Conservation (phyloP, 2,888 invertebrate species). For the Aporophyla lueneburgensis region DNA sequence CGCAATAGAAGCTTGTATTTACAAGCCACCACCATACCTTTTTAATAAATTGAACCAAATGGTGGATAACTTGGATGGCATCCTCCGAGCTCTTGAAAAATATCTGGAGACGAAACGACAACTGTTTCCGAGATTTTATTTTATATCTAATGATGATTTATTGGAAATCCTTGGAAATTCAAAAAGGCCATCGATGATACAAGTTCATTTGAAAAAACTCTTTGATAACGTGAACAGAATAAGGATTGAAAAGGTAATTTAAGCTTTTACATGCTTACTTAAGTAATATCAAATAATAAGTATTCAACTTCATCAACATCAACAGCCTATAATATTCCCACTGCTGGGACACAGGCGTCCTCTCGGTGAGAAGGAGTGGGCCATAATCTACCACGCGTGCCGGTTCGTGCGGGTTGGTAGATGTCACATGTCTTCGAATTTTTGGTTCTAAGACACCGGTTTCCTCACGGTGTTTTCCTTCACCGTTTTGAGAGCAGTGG, state of each 20-base stretch:
- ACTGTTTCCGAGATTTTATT: constrained; percentile 94
- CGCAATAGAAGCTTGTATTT: constrained; percentile 92
- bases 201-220: constrained; percentile 96
- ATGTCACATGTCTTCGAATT: too few species aligned
- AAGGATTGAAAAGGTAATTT: constrained; percentile 92
- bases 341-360: too few species aligned
- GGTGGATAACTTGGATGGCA: constrained; percentile 94
- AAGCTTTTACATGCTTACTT: too few species aligned
- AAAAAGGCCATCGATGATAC: constrained; percentile 95
- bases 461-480: too few species aligned
- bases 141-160: constrained; percentile 92
- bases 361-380: too few species aligned
- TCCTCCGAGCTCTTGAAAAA: constrained; percentile 95
- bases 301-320: too few species aligned
- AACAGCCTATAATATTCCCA: too few species aligned
- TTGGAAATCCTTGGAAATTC: constrained; percentile 96
- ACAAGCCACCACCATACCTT: constrained; percentile 91
- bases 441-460: too few species aligned
- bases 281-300: too few species aligned
- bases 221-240: constrained; percentile 96
- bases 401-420: too few species aligned
- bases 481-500: too few species aligned
- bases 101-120: constrained; percentile 97
- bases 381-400: too few species aligned
- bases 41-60: constrained; percentile 93